Evolutionary conservation across 2,113 vertebrate genomes (phyloP).

Genomic region (Oncorhynchus keta): DNA sequence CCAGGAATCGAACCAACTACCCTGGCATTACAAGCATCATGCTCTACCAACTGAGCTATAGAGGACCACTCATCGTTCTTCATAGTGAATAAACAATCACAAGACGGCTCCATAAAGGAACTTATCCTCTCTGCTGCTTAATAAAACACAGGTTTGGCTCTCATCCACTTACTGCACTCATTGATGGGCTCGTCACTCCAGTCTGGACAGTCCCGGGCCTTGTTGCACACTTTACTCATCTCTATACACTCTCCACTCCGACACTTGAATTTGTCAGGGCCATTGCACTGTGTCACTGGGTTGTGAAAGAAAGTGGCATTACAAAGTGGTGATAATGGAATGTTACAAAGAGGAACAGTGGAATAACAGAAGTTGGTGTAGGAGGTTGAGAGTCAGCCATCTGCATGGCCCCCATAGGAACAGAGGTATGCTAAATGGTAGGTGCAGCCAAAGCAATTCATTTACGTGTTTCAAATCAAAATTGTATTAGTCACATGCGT

Average conservation of each 20-base stretch:
- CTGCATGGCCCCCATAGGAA: no score
- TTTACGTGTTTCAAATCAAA: no score
- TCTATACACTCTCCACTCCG: slow-evolving; percentile 94
- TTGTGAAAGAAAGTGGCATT: background rate
- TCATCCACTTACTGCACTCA: slow-evolving; percentile 90
- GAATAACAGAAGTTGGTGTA: no score
- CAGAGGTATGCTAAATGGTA: no score
- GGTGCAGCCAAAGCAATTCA: no score
- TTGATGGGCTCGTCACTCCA: slow-evolving; percentile 97
- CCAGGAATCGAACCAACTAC: no score
- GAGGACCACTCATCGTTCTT: no score
- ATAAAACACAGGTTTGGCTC: background rate
- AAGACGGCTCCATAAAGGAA: background rate
- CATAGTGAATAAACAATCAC: background rate
- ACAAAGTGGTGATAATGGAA: background rate
- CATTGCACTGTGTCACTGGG: slow-evolving; percentile 87
- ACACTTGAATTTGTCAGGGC: slow-evolving; percentile 94
- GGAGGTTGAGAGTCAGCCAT: no score
- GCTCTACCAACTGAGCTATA: no score
- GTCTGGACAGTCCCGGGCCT: slow-evolving; percentile 89
- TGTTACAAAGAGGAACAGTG: background rate
- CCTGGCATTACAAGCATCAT: no score
- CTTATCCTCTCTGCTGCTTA: background rate
- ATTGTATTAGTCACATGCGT: no score
- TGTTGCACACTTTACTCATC: slow-evolving; percentile 90